Evolutionary conservation across 2,888 invertebrate genomes (phyloP).

Genomic region (Cataglyphis albicans): DNA sequence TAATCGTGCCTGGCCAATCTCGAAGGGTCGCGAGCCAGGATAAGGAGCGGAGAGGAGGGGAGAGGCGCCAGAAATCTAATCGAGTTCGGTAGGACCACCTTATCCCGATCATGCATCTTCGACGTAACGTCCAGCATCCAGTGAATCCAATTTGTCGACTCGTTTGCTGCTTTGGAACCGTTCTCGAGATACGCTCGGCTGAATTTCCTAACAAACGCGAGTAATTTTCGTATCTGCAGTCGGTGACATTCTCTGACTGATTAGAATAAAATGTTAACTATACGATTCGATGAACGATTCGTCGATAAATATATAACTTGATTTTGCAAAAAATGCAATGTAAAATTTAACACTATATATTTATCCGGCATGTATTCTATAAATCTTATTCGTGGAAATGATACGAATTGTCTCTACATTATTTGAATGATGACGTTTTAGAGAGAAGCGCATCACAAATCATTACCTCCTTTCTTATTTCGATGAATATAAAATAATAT

Average conservation of each 20-base stretch:
- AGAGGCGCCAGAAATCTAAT: slow-evolving; percentile 76
- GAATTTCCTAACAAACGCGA: slow-evolving; percentile 7
- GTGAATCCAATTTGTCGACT: slow-evolving; percentile 82
- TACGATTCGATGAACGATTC: not conserved
- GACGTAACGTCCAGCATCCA: slow-evolving; percentile 75
- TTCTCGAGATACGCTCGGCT: slow-evolving; percentile 40
- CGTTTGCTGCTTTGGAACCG: slow-evolving; percentile 72
- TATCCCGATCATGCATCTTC: slow-evolving; percentile 50
- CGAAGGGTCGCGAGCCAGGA: slow-evolving; percentile 70
- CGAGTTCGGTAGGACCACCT: slow-evolving; percentile 69
- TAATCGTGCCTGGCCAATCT: slow-evolving; percentile 84
- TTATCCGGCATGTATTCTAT: not conserved
- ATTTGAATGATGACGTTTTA: not conserved
- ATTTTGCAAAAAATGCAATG: not conserved
- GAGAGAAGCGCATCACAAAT: not conserved
- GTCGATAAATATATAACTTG: not conserved
- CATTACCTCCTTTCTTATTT: not conserved
- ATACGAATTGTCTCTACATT: not conserved
- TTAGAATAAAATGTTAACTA: not conserved
- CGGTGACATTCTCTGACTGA: not conserved
- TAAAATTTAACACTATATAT: not conserved
- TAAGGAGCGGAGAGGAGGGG: slow-evolving; percentile 61
- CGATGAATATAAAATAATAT: not conserved
- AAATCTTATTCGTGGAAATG: not conserved
- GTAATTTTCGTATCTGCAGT: not conserved